Percentiles rank a stretch among this genome's conserved stretches.
phyloP scores from a whole-genome alignment of 1,140 invertebrate species.

The Rhizoglyphus robini region DNA sequence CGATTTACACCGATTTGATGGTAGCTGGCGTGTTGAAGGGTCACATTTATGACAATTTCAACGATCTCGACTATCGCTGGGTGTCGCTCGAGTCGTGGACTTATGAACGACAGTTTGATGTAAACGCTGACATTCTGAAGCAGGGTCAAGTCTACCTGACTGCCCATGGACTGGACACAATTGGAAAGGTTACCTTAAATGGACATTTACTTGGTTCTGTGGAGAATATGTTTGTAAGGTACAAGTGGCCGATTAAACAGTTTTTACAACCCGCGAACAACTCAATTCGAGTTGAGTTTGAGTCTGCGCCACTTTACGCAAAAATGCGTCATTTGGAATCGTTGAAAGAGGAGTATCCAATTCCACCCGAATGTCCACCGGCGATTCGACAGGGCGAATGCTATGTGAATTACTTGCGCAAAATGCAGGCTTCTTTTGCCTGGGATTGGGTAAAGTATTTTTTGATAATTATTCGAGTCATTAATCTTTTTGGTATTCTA shows the following conservation, averaged over 20 bases:
- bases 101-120: constrained; percentile 41
- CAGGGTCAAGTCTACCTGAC: constrained; percentile 42
- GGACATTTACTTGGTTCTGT: constrained; percentile 47
- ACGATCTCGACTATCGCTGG: constrained; percentile 68
- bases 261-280: constrained; percentile 43
- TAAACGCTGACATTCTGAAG: constrained; percentile 26
- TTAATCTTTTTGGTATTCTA: neutral
- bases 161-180: constrained; percentile 72
- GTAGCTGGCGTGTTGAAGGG: constrained; percentile 43
- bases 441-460: constrained; percentile 96
- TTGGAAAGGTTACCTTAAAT: constrained; percentile 60
- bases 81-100: constrained; percentile 60
- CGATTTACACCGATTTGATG: constrained; percentile 64
- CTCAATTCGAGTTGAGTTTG: constrained; percentile 50
- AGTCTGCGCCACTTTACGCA: constrained; percentile 57
- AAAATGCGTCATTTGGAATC: constrained; percentile 41
- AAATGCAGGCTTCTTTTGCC: constrained; percentile 87
- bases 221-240: constrained; percentile 79
- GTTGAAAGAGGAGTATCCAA: constrained; percentile 41
- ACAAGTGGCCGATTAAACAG: constrained; percentile 56
- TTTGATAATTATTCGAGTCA: neutral
- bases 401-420: constrained; percentile 82
- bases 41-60: constrained; percentile 55
- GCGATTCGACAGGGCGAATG: constrained; percentile 75
- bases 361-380: constrained; percentile 60